Conservation (phyloP, 2,797 vertebrate species). For the Diceros bicornis region DNA sequence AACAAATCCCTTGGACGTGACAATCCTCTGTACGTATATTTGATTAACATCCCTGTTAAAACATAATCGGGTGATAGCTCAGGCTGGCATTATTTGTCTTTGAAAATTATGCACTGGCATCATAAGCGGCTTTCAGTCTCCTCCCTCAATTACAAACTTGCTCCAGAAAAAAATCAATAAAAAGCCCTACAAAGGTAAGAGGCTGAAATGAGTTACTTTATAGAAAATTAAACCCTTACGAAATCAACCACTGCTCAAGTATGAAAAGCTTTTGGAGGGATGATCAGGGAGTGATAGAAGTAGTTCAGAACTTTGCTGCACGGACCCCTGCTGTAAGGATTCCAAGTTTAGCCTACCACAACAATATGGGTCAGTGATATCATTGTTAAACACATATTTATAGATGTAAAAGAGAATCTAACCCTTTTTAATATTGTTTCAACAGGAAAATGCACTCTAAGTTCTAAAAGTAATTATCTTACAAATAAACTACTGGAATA, state of each 20-base stretch:
- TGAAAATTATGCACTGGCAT: background rate
- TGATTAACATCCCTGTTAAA: background rate
- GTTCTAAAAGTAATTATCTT: constrained; percentile 46
- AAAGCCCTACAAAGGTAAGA: background rate
- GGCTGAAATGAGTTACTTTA: background rate
- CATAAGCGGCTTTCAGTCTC: background rate
- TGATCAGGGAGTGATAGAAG: background rate
- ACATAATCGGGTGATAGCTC: background rate
- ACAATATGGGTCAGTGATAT: background rate
- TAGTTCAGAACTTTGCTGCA: background rate
- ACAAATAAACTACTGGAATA: constrained; percentile 33
- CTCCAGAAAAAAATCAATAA: constrained; percentile 14
- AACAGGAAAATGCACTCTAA: constrained; percentile 28
- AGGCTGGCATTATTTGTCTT: background rate
- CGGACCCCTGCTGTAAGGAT: background rate
- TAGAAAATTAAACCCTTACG: constrained; percentile 9
- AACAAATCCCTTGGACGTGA: constrained; percentile 20
- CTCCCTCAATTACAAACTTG: background rate
- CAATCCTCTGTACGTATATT: background rate
- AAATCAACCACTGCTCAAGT: background rate
- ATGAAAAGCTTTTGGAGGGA: background rate
- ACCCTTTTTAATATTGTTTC: background rate
- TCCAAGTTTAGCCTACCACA: background rate
- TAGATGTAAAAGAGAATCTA: background rate
- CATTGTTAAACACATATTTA: constrained; percentile 1